Conservation (phyloP, 2,113 vertebrate species). For the Nannobrachium achirus region DNA sequence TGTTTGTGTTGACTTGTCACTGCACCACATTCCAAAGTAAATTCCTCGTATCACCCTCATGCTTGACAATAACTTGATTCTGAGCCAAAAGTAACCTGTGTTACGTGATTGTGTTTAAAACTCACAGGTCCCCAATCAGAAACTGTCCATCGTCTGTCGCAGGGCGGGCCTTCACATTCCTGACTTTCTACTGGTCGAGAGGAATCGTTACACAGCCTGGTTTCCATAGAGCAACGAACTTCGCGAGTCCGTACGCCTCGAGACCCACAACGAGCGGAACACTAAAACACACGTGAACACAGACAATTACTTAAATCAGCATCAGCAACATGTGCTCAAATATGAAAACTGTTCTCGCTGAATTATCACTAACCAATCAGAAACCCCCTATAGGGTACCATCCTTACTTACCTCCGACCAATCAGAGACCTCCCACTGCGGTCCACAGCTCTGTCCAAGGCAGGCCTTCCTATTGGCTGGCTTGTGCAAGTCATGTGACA, state of each 20-base stretch:
- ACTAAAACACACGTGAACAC: constrained; percentile 69
- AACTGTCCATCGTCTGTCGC: constrained; percentile 85
- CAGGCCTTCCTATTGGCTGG: constrained; percentile 88
- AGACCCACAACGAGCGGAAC: constrained; percentile 81
- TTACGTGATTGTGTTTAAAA: constrained; percentile 34
- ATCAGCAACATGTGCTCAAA: no score
- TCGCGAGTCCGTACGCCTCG: constrained; percentile 81
- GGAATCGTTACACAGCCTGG: constrained; percentile 77
- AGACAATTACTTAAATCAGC: background rate
- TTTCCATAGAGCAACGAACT: constrained; percentile 86
- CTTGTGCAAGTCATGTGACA: constrained; percentile 82
- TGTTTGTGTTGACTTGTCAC: no score
- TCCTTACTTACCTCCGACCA: constrained; percentile 85
- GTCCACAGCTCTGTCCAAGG: constrained; percentile 87
- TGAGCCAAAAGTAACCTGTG: background rate
- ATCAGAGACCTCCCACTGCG: constrained; percentile 88
- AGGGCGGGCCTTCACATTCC: constrained; percentile 81
- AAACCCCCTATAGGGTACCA: no score
- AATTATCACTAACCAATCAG: no score
- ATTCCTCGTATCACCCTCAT: no score
- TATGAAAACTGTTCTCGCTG: no score
- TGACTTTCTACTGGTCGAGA: constrained; percentile 76
- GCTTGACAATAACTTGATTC: background rate
- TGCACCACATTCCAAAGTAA: no score
- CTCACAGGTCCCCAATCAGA: constrained; percentile 92